Evolutionary conservation across 2,113 vertebrate genomes (phyloP), one percentile per base, ranked within the genome.

Genomic region (Scartelaos histophorus): DNA sequence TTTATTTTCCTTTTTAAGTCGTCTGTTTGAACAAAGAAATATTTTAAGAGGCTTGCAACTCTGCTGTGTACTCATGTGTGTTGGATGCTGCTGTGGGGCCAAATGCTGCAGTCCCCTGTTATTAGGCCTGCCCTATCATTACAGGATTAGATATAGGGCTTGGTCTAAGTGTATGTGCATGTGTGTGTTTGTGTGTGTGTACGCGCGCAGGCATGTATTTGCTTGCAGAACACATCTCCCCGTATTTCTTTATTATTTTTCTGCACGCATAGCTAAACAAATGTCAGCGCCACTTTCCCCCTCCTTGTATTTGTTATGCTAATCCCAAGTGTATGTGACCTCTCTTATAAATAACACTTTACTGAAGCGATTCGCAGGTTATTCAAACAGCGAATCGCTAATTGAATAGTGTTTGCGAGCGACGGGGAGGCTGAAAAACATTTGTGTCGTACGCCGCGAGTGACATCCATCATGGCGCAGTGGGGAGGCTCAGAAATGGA

Each of bases 41-140:
- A 89, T 90, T 91, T 91, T 73, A 88, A 88, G 79, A 85, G 77
- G 75, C 82, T 90, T 85, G 78, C 82, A 86, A 92, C 84, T 80
- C 76, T 34, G 73, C 78, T 22, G 49, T 13, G 64, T 76, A 69
- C 43, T 34, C 21, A 67, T 69, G 75, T 71, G 75, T 66, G 70
- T 83, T 76, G 73, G 69, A 91, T 75, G 77, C 49, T 73, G 87
- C 85, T 75, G 73, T 83, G 76, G 81, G 82, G 83, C 88, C 75
- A 77, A 89, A 84, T 84, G 83, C 89, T 88, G 81, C 81, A 79
- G 70, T 89, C 81, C 89, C 82, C 89, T 93, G 91, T 93, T 93
- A 94, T 94, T 93, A 93, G 87, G 56, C 73, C 85, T 89, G 83
- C 86, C 88, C 90, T 93, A 89, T 94, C 90, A 94, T 94, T 93